These are phyloP conservation scores for Gallinago nigripennis DNA, from an alignment of 2,797 vertebrate genomes.

Conservation along the genomic window DNA sequence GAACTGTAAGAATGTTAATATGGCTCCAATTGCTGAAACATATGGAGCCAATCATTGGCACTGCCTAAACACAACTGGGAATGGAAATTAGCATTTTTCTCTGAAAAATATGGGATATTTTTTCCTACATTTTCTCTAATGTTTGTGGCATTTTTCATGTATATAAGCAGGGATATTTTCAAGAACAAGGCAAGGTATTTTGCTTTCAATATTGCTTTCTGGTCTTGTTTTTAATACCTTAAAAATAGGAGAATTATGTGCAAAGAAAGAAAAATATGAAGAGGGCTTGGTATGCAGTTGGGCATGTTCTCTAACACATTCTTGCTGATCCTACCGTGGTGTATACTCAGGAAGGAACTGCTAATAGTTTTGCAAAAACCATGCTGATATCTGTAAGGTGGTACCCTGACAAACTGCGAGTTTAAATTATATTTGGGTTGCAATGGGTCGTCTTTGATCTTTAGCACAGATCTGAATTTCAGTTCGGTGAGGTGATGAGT, in stretches of 20 bases:
- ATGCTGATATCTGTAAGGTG: background rate
- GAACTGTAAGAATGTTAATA: conserved; percentile 33
- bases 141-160: background rate
- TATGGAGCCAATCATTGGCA: conserved; percentile 44
- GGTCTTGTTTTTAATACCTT: background rate
- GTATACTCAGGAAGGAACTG: background rate
- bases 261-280: background rate
- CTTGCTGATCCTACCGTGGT: background rate
- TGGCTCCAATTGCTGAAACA: conserved; percentile 51
- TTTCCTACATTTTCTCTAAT: background rate
- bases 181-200: background rate
- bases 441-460: background rate
- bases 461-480: background rate
- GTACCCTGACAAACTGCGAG: background rate
- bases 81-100: conserved; percentile 62
- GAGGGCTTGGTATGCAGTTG: background rate
- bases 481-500: background rate
- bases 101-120: conserved; percentile 10
- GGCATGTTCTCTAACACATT: background rate
- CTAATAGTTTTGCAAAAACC: background rate
- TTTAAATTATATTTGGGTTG: background rate
- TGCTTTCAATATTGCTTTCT: background rate
- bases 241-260: background rate
- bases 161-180: background rate
- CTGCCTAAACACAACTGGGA: conserved; percentile 43